phyloP scores from a whole-genome alignment of 2,113 vertebrate species.

The Eublepharis macularius region DNA sequence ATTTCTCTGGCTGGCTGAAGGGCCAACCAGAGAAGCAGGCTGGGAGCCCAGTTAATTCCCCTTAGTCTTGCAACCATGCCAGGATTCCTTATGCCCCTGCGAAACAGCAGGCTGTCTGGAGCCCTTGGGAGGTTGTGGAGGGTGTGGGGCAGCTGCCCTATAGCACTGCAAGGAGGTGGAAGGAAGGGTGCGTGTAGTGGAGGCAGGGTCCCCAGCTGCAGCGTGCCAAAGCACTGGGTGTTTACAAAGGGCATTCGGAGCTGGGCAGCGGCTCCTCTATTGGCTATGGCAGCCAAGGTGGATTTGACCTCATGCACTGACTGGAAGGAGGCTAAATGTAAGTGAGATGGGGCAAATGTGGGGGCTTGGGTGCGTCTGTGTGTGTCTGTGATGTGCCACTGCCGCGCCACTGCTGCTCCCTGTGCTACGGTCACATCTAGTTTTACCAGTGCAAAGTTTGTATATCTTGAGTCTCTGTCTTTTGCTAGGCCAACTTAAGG shows the following conservation, averaged over 20 bases:
- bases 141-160: background rate
- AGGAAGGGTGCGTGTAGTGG: background rate
- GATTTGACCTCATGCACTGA: constrained; percentile 68
- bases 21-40: constrained; percentile 21
- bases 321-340: constrained; percentile 76
- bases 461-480: background rate
- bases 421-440: background rate
- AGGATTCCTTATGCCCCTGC: background rate
- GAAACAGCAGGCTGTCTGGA: background rate
- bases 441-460: background rate
- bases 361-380: background rate
- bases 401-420: no score
- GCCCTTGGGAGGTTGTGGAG: background rate
- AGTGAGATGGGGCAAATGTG: constrained; percentile 19
- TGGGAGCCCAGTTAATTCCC: background rate
- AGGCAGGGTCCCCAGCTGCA: background rate
- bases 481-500: background rate
- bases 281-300: constrained; percentile 69
- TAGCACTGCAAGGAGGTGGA: background rate
- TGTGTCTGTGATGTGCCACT: background rate
- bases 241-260: constrained; percentile 30
- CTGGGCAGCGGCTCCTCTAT: constrained; percentile 12
- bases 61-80: background rate
- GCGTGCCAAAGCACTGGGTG: background rate
- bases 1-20: background rate